These are phyloP conservation scores for Campaea margaritaria DNA, from an alignment of 2,888 invertebrate species.

Conservation along the genomic window DNA sequence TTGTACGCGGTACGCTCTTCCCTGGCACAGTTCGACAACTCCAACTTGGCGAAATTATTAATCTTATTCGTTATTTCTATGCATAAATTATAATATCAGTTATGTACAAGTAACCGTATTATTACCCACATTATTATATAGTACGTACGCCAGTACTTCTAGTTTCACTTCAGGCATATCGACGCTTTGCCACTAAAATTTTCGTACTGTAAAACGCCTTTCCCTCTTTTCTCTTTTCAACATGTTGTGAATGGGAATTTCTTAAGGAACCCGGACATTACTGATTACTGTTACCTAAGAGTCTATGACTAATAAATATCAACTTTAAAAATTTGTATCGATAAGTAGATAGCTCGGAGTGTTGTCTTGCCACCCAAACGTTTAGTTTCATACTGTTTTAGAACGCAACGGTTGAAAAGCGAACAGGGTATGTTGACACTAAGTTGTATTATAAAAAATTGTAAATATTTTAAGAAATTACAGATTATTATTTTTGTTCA, in stretches of 20 bases:
- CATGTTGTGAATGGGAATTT: conserved; percentile 69
- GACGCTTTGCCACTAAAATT: conserved; percentile 1
- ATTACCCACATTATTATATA: too few species aligned
- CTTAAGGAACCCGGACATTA: conserved; percentile 12
- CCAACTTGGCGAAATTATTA: too few species aligned
- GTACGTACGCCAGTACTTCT: too few species aligned
- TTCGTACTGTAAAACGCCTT: conserved; percentile 47
- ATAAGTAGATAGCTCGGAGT: conserved; percentile 31
- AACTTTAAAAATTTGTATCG: conserved; percentile 8
- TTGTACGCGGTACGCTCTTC: too few species aligned
- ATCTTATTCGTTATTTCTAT: too few species aligned
- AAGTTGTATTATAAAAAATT: conserved; percentile 78
- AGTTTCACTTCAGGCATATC: not conserved
- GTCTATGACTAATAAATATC: not conserved
- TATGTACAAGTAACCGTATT: too few species aligned
- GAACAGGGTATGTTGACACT: conserved; percentile 82
- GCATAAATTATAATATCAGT: too few species aligned
- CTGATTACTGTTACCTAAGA: not conserved
- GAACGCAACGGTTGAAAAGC: conserved; percentile 82
- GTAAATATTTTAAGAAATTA: conserved; percentile 81
- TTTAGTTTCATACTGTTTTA: conserved; percentile 55
- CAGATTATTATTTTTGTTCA: conserved; percentile 84
- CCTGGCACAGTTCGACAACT: too few species aligned
- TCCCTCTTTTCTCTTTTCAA: conserved; percentile 82
- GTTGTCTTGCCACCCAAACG: conserved; percentile 65